These are phyloP conservation scores for Mustela nigripes DNA, from an alignment of 2,113 vertebrate species.

Conservation along the genomic window DNA sequence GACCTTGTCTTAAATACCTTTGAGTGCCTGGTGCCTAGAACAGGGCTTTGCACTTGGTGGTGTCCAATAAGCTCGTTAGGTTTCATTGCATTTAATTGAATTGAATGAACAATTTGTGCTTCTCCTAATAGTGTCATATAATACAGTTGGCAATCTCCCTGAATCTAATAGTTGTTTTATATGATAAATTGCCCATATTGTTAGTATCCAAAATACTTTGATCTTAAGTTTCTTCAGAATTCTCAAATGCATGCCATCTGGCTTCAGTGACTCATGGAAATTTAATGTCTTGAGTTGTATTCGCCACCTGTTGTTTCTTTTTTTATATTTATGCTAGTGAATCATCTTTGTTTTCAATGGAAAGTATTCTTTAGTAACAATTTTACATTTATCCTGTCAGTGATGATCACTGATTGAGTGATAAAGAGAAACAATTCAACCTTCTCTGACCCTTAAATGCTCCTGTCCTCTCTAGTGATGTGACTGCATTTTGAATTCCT, in stretches of 20 bases:
- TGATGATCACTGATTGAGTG: conserved; percentile 46
- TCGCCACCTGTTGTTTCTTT: conserved; percentile 79
- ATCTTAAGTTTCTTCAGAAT: conserved; percentile 87
- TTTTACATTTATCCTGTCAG: conserved; percentile 71
- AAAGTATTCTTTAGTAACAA: conserved; percentile 80
- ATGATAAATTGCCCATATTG: conserved; percentile 87
- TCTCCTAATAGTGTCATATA: conserved; percentile 56
- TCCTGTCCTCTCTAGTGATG: not conserved
- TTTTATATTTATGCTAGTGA: conserved; percentile 69
- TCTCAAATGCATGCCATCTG: conserved; percentile 87
- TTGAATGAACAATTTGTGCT: conserved; percentile 64
- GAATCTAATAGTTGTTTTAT: conserved; percentile 68
- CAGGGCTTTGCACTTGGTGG: conserved; percentile 9
- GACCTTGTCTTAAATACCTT: conserved; percentile 27
- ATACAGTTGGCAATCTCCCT: conserved; percentile 60
- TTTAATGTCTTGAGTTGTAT: conserved; percentile 85
- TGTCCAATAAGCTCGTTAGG: not conserved
- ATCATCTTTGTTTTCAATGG: conserved; percentile 79
- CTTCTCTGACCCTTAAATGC: not conserved
- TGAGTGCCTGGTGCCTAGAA: not conserved
- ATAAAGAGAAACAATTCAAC: not conserved
- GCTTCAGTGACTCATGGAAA: conserved; percentile 88
- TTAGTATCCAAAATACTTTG: conserved; percentile 84
- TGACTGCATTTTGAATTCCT: conserved; percentile 20
- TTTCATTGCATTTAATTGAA: conserved; percentile 64